Evolutionary conservation across 1,140 invertebrate species (phyloP).

Genomic region (Calosoma granatense): DNA sequence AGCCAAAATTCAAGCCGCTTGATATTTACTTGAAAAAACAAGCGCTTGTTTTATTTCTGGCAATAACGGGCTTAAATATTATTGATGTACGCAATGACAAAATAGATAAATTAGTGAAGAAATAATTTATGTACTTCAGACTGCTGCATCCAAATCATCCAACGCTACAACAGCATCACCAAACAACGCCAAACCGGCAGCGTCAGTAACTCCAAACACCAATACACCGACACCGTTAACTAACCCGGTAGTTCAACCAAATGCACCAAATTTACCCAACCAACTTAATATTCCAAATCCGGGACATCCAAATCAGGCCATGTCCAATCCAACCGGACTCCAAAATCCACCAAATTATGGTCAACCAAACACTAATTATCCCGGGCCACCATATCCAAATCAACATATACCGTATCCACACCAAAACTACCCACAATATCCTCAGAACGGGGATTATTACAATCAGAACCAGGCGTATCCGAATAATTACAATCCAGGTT

Average conservation of each 20-base stretch:
- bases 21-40: too few species aligned
- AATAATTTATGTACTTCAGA: background rate
- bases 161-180: constrained; percentile 14
- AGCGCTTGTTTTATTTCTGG: too few species aligned
- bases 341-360: constrained; percentile 16
- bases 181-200: constrained; percentile 47
- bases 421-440: background rate
- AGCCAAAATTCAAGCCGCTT: too few species aligned
- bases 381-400: constrained; percentile 7
- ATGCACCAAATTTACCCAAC: background rate
- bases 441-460: background rate
- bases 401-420: too few species aligned
- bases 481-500: background rate
- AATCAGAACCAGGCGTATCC: constrained; percentile 11
- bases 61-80: too few species aligned
- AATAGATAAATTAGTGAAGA: background rate
- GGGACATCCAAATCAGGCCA: background rate
- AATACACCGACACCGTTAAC: background rate
- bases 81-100: too few species aligned
- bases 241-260: background rate
- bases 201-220: constrained; percentile 46
- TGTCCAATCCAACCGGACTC: background rate
- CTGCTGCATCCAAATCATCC: background rate
- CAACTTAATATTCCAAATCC: background rate
- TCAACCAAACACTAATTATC: background rate